phyloP scores from a whole-genome alignment of 2,888 invertebrate genomes.

The Tipula helvola region DNA sequence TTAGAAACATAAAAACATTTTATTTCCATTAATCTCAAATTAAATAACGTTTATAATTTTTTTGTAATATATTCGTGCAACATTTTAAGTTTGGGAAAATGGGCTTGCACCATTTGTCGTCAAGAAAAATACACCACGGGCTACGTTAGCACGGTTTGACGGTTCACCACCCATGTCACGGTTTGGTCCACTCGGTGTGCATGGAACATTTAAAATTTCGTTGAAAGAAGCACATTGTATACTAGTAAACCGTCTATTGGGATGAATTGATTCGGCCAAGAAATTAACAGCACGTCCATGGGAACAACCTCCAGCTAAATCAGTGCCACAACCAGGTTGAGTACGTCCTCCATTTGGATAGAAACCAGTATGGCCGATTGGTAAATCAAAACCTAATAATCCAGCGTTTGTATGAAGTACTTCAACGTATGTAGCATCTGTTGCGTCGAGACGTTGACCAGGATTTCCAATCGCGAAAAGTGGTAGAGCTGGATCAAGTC shows the following conservation, averaged over 20 bases:
- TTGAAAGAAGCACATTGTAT: constrained; percentile 22
- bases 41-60: neutral
- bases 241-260: constrained; percentile 24
- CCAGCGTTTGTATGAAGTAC: constrained; percentile 20
- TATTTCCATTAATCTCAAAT: too few species aligned
- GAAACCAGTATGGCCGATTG: constrained; percentile 32
- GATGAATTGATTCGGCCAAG: constrained; percentile 34
- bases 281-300: constrained; percentile 31
- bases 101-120: constrained; percentile 25
- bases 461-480: neutral
- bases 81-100: constrained; percentile 18
- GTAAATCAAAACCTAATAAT: constrained; percentile 25
- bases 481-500: neutral
- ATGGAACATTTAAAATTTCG: constrained; percentile 21
- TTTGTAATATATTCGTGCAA: neutral
- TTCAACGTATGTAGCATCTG: neutral
- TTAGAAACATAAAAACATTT: neutral
- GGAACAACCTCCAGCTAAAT: constrained; percentile 21
- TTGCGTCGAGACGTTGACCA: neutral
- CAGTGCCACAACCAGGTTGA: constrained; percentile 31
- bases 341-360: constrained; percentile 31
- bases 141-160: constrained; percentile 19
- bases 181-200: constrained; percentile 17
- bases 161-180: constrained; percentile 24
- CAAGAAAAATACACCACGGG: constrained; percentile 28